phyloP scores from a whole-genome alignment of 1,140 invertebrate species.

The Drosophila nigrodunni region DNA sequence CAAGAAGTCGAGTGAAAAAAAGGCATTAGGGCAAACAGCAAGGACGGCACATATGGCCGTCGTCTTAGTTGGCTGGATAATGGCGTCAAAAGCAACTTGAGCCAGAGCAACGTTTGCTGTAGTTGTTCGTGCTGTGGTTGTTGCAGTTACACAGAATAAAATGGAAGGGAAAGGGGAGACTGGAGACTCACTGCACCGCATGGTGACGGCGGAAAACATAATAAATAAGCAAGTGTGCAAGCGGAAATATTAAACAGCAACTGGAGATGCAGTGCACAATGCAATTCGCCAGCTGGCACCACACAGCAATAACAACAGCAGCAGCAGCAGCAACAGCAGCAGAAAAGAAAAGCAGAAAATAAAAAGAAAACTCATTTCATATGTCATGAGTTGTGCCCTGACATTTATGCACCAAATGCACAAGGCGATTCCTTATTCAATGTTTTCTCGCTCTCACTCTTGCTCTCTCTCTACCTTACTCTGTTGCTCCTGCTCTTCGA shows the following conservation, averaged over 20 bases:
- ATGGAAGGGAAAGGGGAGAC: background rate
- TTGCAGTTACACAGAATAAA: background rate
- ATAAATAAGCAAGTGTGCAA: conserved; percentile 81
- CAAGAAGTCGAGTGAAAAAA: conserved; percentile 43
- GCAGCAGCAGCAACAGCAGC: conserved; percentile 11
- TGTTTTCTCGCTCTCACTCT: background rate
- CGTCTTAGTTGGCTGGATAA: conserved; percentile 46
- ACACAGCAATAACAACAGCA: conserved; percentile 39
- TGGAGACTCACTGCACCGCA: conserved; percentile 47
- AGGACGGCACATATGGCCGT: conserved; percentile 30
- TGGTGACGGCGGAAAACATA: conserved; percentile 75
- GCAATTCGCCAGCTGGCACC: conserved; percentile 58
- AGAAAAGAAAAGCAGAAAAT: background rate
- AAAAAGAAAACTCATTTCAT: conserved; percentile 68
- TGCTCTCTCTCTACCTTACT: background rate
- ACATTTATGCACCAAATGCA: conserved; percentile 72
- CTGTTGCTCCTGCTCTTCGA: background rate
- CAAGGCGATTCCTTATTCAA: conserved; percentile 43
- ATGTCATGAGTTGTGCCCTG: conserved; percentile 69
- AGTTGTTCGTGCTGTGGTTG: background rate
- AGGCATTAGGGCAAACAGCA: conserved; percentile 38
- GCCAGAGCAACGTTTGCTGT: conserved; percentile 10
- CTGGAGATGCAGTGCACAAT: conserved; percentile 48
- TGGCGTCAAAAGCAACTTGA: conserved; percentile 48
- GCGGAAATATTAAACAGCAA: conserved; percentile 79